Evolutionary conservation across 2,113 vertebrate species (phyloP).

Genomic region (Rhynchomys soricoides): DNA sequence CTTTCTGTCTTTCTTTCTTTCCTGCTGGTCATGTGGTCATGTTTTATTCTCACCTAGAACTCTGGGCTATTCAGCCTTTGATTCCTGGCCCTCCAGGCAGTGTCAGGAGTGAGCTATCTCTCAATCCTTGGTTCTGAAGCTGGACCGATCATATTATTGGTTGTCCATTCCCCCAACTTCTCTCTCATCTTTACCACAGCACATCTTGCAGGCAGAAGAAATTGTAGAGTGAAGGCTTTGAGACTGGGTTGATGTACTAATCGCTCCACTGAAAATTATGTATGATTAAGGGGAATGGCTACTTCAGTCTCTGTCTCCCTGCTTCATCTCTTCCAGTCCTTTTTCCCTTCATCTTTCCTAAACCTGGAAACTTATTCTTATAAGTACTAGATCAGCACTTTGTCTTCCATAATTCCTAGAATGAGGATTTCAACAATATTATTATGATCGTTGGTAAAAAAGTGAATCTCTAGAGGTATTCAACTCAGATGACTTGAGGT

Average conservation of each 20-base stretch:
- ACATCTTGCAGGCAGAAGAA: background rate
- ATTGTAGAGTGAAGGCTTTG: background rate
- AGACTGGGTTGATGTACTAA: background rate
- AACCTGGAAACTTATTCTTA: background rate
- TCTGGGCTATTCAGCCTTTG: background rate
- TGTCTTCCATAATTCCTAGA: background rate
- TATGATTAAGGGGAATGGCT: background rate
- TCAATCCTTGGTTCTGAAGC: background rate
- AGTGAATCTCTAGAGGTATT: background rate
- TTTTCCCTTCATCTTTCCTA: background rate
- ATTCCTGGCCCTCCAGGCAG: background rate
- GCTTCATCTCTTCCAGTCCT: background rate
- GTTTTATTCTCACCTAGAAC: background rate
- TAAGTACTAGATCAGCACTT: background rate
- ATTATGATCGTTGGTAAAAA: background rate
- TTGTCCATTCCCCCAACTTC: background rate
- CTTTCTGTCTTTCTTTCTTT: background rate
- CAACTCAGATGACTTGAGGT: background rate
- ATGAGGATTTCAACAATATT: background rate
- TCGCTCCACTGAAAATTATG: background rate
- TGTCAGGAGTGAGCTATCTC: background rate
- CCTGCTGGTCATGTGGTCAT: background rate
- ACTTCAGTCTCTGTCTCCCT: background rate
- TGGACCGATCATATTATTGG: background rate
- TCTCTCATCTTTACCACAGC: background rate